Conservation (phyloP, 2,888 invertebrate species). For the Prosapia bicincta region DNA sequence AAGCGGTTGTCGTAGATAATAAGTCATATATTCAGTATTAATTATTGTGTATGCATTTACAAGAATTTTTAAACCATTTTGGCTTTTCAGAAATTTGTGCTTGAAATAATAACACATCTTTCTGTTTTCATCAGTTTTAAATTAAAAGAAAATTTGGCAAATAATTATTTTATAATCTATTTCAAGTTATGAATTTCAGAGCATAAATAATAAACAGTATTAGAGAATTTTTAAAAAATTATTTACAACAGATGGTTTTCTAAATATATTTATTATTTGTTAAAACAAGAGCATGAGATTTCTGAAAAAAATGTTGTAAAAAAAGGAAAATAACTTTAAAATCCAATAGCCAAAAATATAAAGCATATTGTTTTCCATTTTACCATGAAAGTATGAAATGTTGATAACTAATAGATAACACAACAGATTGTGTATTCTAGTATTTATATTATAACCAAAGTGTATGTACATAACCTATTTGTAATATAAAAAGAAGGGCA, state of each 20-base stretch:
- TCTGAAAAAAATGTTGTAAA: too few species aligned
- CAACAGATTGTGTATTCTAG: not conserved
- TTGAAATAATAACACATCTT: not conserved
- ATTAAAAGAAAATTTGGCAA: too few species aligned
- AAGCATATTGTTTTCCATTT: not conserved
- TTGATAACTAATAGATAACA: not conserved
- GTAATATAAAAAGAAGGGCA: conserved; percentile 13
- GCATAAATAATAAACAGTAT: not conserved
- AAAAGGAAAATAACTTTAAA: too few species aligned
- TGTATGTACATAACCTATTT: conserved; percentile 24
- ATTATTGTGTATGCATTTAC: not conserved
- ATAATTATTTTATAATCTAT: not conserved
- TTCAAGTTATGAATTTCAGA: not conserved
- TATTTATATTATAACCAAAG: conserved; percentile 24
- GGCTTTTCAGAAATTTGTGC: not conserved
- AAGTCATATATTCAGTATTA: not conserved
- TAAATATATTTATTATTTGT: not conserved
- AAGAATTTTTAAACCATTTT: not conserved
- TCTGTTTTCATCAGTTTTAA: not conserved
- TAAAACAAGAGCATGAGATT: not conserved
- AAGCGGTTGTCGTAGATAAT: not conserved
- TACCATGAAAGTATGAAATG: not conserved
- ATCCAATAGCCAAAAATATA: too few species aligned
- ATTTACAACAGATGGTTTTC: not conserved
- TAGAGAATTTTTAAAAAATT: not conserved